These are phyloP conservation scores for Myanophis thanlyinensis DNA, from an alignment of 2,113 vertebrate genomes.

Conservation along the genomic window DNA sequence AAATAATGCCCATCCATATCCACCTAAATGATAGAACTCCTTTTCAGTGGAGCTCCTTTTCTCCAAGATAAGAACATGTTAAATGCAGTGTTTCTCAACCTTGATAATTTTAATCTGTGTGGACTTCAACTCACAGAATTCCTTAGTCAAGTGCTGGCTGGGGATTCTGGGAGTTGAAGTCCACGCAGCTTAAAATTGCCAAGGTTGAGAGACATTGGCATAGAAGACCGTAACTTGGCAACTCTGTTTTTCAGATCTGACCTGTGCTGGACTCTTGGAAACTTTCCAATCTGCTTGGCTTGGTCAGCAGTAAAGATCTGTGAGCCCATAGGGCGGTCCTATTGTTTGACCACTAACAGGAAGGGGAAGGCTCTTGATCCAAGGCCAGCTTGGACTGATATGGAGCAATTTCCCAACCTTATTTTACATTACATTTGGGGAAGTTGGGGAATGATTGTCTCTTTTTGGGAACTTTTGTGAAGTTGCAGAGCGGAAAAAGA, in stretches of 20 bases:
- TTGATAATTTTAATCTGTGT: neutral
- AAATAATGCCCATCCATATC: neutral
- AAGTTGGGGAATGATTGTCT: neutral
- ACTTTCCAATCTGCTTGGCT: neutral
- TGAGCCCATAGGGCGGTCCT: neutral
- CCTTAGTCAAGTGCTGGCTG: neutral
- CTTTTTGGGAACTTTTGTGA: neutral
- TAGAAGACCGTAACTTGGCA: neutral
- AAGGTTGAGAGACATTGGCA: neutral
- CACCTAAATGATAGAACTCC: neutral
- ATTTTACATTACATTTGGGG: neutral
- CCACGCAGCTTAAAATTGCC: neutral
- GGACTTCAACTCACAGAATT: neutral
- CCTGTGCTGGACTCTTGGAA: neutral
- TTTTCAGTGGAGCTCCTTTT: neutral
- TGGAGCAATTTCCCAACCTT: neutral
- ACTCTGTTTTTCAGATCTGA: neutral
- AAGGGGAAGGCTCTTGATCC: slow-evolving; percentile 7
- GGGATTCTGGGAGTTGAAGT: neutral
- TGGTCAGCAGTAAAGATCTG: neutral
- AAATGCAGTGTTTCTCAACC: neutral
- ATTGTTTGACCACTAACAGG: slow-evolving; percentile 1
- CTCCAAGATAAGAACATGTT: neutral
- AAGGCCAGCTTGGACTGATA: neutral
- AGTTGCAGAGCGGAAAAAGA: neutral